A percentile compares a stretch with the other conserved stretches of the same genome.
Conservation (phyloP, 1,140 invertebrate species). For the Dendrolimus punctatus region DNA sequence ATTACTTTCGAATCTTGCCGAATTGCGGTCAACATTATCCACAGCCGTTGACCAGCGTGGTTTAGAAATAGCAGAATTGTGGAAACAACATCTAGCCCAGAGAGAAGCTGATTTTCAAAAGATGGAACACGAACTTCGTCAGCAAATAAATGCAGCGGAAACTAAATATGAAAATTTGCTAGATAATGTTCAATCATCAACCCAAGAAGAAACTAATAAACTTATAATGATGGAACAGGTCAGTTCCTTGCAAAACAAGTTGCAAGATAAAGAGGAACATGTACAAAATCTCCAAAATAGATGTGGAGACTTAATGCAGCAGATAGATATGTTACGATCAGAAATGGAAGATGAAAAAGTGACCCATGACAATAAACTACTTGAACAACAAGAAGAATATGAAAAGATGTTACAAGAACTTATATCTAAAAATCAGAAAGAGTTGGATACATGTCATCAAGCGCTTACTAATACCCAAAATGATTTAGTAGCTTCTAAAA, state of each 20-base stretch:
- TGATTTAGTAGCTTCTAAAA: slow-evolving; percentile 40
- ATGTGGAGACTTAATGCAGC: slow-evolving; percentile 51
- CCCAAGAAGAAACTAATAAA: slow-evolving; percentile 69
- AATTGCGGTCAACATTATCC: slow-evolving; percentile 55
- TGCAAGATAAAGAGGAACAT: slow-evolving; percentile 65
- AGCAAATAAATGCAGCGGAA: slow-evolving; percentile 56
- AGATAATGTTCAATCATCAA: slow-evolving; percentile 54
- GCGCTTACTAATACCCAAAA: slow-evolving; percentile 32
- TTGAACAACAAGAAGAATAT: slow-evolving; percentile 59
- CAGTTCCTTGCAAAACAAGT: slow-evolving; percentile 52
- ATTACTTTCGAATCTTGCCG: slow-evolving; percentile 52
- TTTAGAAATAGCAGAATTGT: slow-evolving; percentile 76
- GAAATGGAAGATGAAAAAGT: slow-evolving; percentile 62
- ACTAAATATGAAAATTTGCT: slow-evolving; percentile 69
- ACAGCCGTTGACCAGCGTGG: slow-evolving; percentile 75
- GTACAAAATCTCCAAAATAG: slow-evolving; percentile 46
- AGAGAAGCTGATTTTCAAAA: slow-evolving; percentile 74
- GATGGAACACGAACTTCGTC: slow-evolving; percentile 64
- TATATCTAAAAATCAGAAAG: slow-evolving; percentile 25
- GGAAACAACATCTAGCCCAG: slow-evolving; percentile 76
- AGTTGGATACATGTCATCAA: slow-evolving; percentile 27
- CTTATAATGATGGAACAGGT: slow-evolving; percentile 53
- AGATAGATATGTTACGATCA: slow-evolving; percentile 58
- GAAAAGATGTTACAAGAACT: slow-evolving; percentile 51
- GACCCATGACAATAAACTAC: slow-evolving; percentile 58